A percentile compares a stretch with the other conserved stretches of the same genome.
These are phyloP conservation scores for Diabrotica balteata DNA, from an alignment of 2,888 invertebrate species.

Conservation along the genomic window DNA sequence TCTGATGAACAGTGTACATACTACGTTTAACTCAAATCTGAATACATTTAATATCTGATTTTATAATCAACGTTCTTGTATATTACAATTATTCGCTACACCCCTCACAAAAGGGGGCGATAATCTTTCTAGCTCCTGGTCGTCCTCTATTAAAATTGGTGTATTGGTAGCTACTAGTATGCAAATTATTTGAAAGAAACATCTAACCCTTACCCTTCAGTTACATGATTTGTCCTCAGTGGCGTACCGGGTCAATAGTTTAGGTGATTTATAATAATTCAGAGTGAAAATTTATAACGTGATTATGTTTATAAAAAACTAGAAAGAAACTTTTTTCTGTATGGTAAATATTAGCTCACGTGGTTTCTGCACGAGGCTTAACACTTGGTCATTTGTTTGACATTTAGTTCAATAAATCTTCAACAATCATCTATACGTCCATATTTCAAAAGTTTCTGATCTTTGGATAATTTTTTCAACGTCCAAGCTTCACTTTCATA, in stretches of 20 bases:
- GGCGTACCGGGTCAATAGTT: neutral
- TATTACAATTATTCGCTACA: conserved; percentile 12
- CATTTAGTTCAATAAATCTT: no score
- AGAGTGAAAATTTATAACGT: no score
- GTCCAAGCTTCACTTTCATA: no score
- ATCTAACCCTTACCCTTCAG: conserved; percentile 27
- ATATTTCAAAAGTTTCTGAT: no score
- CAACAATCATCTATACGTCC: no score
- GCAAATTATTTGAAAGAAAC: conserved; percentile 31
- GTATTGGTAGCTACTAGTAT: conserved; percentile 29
- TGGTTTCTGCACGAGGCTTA: no score
- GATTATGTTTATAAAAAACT: no score
- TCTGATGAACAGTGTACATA: neutral
- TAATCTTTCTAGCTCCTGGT: conserved; percentile 4
- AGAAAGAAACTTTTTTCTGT: no score
- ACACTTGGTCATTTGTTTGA: no score
- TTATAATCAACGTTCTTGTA: conserved; percentile 10
- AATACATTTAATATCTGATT: conserved; percentile 1
- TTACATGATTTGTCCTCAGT: conserved; percentile 8
- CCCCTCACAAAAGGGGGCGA: conserved; percentile 14
- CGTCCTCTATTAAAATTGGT: conserved; percentile 21
- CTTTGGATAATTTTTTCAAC: no score
- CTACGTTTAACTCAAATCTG: neutral
- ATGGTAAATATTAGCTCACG: no score
- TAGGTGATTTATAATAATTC: no score